Base-by-base conservation (phyloP, 1,140 invertebrate genomes). In the Bombus pascuorum region DNA sequence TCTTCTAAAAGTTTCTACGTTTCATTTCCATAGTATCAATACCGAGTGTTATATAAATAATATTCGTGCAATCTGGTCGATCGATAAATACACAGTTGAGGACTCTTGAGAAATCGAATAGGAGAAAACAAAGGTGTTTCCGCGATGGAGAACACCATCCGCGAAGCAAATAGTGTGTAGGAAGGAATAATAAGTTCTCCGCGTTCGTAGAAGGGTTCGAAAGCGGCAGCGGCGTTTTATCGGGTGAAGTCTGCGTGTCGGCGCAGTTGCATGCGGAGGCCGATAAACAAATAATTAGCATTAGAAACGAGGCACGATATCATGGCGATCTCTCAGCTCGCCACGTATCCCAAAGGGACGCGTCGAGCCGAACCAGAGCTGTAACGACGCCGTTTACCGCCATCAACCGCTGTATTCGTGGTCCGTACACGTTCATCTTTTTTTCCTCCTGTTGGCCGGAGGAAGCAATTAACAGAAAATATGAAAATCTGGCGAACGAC, bases 251-350 rank as follows among this genome's bases (percentile, higher is more conserved):
- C 77, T 87, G 82, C 86, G 83, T 83, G 88, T 81, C 59, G 39
- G 80, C 34, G 42, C 77, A 77, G 83, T 93, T 83, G 91, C 93
- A 92, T 93, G 91, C 73, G 65, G 37, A 34, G 76, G 39, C 87
- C 83, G 93, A 94, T 94, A 94, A 94, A 93, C 93, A 93, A 94
- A 94, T 94, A 94, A 93, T 94, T 94, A 93, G 90, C 90, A 89
- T 91, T 90, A 89, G 84, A 90, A 93, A 86, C 90, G 90, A 89
- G 88, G 85, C 85, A 87, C 88, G 91, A 86, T 87, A 76, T 76
- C 47, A 22, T 28, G 25, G 15, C 74, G 74, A 59, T 59, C 74
- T 59, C 15, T 15, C 57, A 28, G 34, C 18, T 18, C 13, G 47
- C 32, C 47, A 57, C 84, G 73, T 39, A 76, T 87, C 18, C 59